Evolutionary conservation across 2,888 invertebrate genomes (phyloP).

Genomic region (Chrysolina oricalcia): DNA sequence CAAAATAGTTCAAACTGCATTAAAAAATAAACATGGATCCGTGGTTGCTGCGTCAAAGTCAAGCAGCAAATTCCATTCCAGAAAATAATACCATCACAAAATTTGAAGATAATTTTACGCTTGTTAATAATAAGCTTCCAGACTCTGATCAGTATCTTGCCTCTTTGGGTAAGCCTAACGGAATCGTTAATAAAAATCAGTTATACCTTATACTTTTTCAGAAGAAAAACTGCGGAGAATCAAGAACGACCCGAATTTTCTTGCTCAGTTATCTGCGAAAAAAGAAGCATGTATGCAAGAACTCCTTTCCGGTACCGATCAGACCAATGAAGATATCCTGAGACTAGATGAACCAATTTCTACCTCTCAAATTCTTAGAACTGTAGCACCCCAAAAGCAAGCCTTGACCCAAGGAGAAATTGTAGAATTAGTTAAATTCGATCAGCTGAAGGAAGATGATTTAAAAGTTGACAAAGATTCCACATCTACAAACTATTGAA

Average conservation of each 20-base stretch:
- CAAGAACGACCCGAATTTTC: conserved; percentile 71
- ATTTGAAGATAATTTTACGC: conserved; percentile 67
- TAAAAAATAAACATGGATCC: conserved; percentile 58
- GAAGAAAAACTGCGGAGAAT: conserved; percentile 73
- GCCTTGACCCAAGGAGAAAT: conserved; percentile 74
- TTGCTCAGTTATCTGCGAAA: conserved; percentile 73
- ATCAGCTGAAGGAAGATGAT: conserved; percentile 68
- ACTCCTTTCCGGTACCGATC: conserved; percentile 63
- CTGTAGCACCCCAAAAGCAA: conserved; percentile 72
- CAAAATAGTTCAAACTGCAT: too few relatives aligned
- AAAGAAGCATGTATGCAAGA: conserved; percentile 73
- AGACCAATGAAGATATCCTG: conserved; percentile 58
- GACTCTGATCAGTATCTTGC: conserved; percentile 66
- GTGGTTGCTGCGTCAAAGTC: conserved; percentile 59
- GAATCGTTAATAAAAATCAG: not conserved
- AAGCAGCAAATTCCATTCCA: conserved; percentile 49
- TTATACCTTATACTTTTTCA: conserved; percentile 60
- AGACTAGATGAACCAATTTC: conserved; percentile 71
- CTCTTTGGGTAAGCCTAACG: conserved; percentile 60
- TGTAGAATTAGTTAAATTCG: conserved; percentile 74
- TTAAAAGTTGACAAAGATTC: conserved; percentile 41
- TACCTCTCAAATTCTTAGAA: conserved; percentile 70
- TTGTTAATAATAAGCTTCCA: conserved; percentile 60
- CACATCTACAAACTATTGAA: conserved; percentile 30
- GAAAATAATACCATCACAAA: conserved; percentile 56